These are phyloP conservation scores for Manis crassicaudata DNA, from an alignment of 2,797 vertebrate species.

Conservation along the genomic window DNA sequence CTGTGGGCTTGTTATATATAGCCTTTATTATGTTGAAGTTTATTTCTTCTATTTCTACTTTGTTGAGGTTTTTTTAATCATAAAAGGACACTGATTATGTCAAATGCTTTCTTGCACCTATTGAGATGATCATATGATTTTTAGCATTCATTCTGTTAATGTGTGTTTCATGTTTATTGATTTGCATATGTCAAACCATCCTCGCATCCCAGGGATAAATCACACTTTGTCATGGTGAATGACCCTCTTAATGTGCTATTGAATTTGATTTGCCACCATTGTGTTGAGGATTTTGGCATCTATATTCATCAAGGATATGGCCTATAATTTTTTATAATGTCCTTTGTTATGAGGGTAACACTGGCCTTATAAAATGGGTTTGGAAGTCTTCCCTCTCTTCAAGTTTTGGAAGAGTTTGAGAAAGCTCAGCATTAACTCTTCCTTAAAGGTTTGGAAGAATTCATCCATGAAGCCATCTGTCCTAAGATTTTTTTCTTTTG, in stretches of 20 bases:
- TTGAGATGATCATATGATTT: neutral
- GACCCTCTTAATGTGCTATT: neutral
- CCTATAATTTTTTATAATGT: neutral
- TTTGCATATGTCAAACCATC: neutral
- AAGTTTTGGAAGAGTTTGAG: neutral
- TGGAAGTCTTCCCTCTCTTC: neutral
- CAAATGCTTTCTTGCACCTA: neutral
- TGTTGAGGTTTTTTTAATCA: neutral
- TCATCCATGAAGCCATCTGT: neutral
- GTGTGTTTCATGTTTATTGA: neutral
- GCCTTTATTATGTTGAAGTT: neutral
- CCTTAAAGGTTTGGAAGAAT: neutral
- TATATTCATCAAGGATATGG: neutral
- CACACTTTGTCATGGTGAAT: neutral
- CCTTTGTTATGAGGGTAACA: neutral
- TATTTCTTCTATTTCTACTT: neutral
- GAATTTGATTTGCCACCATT: neutral
- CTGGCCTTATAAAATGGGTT: neutral
- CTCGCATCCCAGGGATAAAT: neutral
- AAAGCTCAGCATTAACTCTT: neutral
- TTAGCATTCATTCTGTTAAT: neutral
- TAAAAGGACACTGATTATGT: neutral
- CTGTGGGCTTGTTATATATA: neutral
- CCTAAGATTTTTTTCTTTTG: neutral
- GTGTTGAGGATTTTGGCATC: neutral